Base-by-base conservation (phyloP, 2,113 vertebrate genomes). In the Clarias magur region DNA sequence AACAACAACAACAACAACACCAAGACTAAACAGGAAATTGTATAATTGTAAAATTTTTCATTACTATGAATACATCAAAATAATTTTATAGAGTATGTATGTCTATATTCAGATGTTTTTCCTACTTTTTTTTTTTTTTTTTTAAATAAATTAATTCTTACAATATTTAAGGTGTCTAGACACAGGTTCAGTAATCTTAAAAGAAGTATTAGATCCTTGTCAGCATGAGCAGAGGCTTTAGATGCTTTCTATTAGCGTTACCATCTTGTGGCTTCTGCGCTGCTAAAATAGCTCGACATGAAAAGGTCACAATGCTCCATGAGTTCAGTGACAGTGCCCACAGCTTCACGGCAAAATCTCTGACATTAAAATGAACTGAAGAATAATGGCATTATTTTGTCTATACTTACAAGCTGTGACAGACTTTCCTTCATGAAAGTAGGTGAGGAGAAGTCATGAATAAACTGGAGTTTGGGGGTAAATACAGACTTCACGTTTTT, bases 241-340 rank as follows among this genome's bases (percentile, higher is more conserved):
- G 12, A n/a, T 85, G 9, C 21, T 16, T 76, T n/a, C 53, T 53
- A 48, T 53, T 27, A 75, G 59, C 57, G 30, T 85, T 76, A 13
- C 34, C 56, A 76, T 3, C 57, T 76, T 63, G 84, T 85, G 84
- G 72, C 25, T 78, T 85, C 62, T 65, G 6, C 53, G 27, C 59
- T n/a, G 72, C 57, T 85, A 53, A 84, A 73, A 53, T 25, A 73
- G 42, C 19, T 48, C 25, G 21, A 30, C 9, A 76, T 59, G 83
- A 23, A 72, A 85, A 34, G 2, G 9, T 53, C 59, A 25, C 83
- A 27, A 25, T 62, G 3, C 70, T 78, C 21, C 34, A 12, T 85
- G 70, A 42, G 70, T 21, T 23, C 34, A 73, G 19, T 59, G 30
- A 21, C 59, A 63, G 30, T 62, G 19, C 57, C 34, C 27, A 73